These are phyloP conservation scores for Tigriopus japonicus DNA, from an alignment of 1,140 invertebrate species.

Conservation along the genomic window DNA sequence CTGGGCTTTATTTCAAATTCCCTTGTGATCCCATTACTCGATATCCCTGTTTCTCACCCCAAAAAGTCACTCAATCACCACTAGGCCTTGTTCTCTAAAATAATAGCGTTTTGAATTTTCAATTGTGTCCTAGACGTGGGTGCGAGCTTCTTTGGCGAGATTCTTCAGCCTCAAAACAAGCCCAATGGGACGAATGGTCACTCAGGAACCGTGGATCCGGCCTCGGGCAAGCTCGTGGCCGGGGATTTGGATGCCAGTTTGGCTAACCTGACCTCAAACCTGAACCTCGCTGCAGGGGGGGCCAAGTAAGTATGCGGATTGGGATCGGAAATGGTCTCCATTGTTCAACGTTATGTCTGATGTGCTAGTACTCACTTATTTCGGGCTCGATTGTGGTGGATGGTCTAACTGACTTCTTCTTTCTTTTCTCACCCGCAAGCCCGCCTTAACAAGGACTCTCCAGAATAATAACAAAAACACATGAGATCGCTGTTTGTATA, in stretches of 20 bases:
- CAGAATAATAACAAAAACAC: neutral
- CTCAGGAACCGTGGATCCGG: too few species aligned
- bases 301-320: neutral
- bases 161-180: conserved; percentile 5
- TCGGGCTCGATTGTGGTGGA: neutral
- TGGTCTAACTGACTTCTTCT: neutral
- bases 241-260: conserved; percentile 11
- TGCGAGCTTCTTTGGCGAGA: conserved; percentile 8
- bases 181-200: neutral
- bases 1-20: neutral
- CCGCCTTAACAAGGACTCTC: neutral
- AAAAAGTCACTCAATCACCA: too few species aligned
- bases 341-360: neutral
- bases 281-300: neutral
- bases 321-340: neutral
- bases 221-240: conserved; percentile 1
- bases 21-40: neutral
- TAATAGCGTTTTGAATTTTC: too few species aligned
- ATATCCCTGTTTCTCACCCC: neutral
- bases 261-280: conserved; percentile 12
- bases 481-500: neutral
- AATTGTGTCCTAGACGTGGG: neutral
- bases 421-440: neutral
- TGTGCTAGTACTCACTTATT: too few species aligned
- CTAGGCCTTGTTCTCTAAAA: too few species aligned